Base-by-base conservation (phyloP, 2,888 invertebrate genomes). In the Ctenicera cuprea region DNA sequence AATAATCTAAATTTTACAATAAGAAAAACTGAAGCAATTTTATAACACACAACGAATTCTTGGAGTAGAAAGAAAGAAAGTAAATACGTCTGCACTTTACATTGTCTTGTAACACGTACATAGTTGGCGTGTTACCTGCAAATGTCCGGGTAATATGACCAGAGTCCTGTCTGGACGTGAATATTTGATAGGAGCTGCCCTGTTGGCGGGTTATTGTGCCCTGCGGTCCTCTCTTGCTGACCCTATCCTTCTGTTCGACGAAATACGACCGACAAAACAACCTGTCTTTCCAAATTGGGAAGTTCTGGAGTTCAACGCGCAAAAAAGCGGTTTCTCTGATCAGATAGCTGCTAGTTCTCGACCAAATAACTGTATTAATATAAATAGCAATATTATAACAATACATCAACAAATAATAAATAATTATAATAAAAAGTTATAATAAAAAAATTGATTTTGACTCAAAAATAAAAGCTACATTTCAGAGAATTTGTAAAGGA, bases 161-260 rank as follows among this genome's bases (percentile, higher is more conserved):
- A 67, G 59, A 59, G 74, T 66, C 71, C 66, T 61, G 74, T 66
- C 71, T 66, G 70, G 74, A 52, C 54, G 22, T 74, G 74, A 74
- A 74, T 74, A 75, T 76, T 76, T 76, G 66, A 76, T 73, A 62
- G 64, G 66, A 69, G 50, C 41, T 68, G 66, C 69, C 72, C 64
- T 59, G 72, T 74, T 71, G 68, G 64, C 72, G 57, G 72, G 69
- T 76, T 76, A 76, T 76, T 74, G 76, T 72, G 76, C 76, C 76
- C 76, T 61, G 67, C 66, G 69, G 74, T 66, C 71, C 70, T 76
- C 63, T 72, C 57, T 64, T 45, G 33, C 64, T 43, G 71, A 71
- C 63, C 63, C 63, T 64, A 57, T 71, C 65, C 59, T 52, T 66
- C 71, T 71, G 66, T 65, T 71, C 61, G 20, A 50, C 59, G 45